Evolutionary conservation across 1,140 invertebrate genomes (phyloP).

Genomic region (Drosophila obscura): DNA sequence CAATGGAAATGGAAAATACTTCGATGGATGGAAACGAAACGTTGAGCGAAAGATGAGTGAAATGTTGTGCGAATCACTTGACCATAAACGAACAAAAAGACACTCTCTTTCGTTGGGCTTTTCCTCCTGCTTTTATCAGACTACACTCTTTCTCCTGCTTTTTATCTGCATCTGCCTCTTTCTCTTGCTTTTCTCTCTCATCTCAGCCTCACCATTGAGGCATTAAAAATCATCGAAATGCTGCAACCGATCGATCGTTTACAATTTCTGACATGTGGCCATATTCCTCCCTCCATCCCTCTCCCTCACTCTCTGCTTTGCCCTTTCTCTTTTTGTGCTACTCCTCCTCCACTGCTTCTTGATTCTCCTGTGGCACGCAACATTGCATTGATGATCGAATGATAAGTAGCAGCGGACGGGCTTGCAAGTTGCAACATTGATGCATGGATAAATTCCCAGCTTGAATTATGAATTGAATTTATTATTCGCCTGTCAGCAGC

Average conservation of each 20-base stretch:
- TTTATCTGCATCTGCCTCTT: conserved; percentile 2
- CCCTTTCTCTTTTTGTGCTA: conserved; percentile 51
- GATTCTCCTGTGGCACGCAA: conserved; percentile 48
- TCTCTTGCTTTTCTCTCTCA: background rate
- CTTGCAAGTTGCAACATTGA: background rate
- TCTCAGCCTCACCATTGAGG: conserved; percentile 31
- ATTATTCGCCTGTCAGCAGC: conserved; percentile 52
- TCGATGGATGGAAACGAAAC: conserved; percentile 20
- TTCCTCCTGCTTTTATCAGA: background rate
- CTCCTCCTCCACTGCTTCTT: background rate
- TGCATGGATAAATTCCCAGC: conserved; percentile 29
- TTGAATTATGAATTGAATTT: conserved; percentile 63
- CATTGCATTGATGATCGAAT: conserved; percentile 46
- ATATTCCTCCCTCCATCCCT: background rate
- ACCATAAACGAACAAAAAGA: conserved; percentile 23
- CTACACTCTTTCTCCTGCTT: background rate
- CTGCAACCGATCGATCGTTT: conserved; percentile 62
- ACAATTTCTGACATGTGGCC: conserved; percentile 47
- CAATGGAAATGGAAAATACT: conserved; percentile 25
- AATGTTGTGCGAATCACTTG: conserved; percentile 54
- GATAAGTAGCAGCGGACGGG: conserved; percentile 24
- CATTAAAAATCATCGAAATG: conserved; percentile 51
- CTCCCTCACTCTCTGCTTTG: background rate
- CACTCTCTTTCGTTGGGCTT: background rate
- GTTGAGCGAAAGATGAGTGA: conserved; percentile 32